Evolutionary conservation across 2,797 vertebrate species (phyloP), one percentile per base, ranked within the genome.

Genomic region (Zenarchopterus dispar): DNA sequence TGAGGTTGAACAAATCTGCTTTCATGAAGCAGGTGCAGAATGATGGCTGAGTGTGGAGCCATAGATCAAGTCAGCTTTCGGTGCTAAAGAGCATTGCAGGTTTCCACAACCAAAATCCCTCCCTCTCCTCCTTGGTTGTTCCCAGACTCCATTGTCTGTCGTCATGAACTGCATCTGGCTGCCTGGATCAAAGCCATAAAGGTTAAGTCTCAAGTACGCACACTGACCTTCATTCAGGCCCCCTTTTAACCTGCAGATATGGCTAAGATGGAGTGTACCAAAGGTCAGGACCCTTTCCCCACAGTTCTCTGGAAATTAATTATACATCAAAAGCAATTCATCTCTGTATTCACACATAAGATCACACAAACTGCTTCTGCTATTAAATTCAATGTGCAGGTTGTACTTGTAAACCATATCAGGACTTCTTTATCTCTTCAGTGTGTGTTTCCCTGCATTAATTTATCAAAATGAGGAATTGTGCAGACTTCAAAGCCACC

Each of bases 1-100:
- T 52, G 71, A 50, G 48, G 7, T 15, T 49, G 59, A 31, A 13
- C 26, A 4, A 71, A 65, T 71, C 73, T 57, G 63, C 80, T 82
- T 69, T 43, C 41, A 26, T 15, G 54, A 61, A 74, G 81, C 84
- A 84, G 82, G 67, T 84, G 75, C 73, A 77, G 84, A 89, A 80
- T 89, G 86, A 88, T 82, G 81, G 84, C 73, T 6, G 26, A 67
- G 56, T 48, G 2, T 1, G 1, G n/a, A 45, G 33, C 77, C 77
- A 79, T 91, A 85, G 74, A 80, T 89, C 88, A 88, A 88, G 82
- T 82, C 78, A 76, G 81, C 82, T 86, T 82, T 88, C 84, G 83
- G 76, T 78, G 64, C 73, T 80, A 77, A 84, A 79, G 78, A 81
- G 82, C 60, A 49, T 60, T 58, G 41, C 11, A 58, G 84, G 65